These are phyloP conservation scores for Caracal caracal DNA, from an alignment of 2,113 vertebrate species.

Conservation along the genomic window DNA sequence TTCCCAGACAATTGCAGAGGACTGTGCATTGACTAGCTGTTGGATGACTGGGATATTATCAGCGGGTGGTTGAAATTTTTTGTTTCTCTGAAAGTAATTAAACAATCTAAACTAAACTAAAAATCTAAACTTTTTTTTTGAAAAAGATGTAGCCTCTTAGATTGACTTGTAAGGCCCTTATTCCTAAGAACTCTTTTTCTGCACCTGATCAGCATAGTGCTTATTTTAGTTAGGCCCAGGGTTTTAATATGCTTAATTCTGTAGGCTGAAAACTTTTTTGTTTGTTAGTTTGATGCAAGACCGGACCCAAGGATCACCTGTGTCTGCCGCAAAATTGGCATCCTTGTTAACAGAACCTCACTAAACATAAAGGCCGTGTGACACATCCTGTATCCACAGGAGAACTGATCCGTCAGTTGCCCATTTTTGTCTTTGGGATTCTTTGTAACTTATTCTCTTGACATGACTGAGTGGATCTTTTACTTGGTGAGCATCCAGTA, in stretches of 20 bases:
- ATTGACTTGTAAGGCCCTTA: background rate
- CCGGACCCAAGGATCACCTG: background rate
- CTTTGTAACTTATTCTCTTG: background rate
- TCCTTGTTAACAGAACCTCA: background rate
- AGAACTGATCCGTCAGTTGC: background rate
- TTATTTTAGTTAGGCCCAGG: background rate
- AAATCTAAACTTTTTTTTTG: background rate
- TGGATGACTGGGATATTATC: conserved; percentile 40
- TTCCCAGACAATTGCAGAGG: conserved; percentile 75
- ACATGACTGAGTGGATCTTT: background rate
- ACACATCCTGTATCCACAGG: background rate
- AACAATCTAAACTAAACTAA: conserved; percentile 56
- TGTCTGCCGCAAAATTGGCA: background rate
- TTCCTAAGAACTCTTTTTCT: background rate
- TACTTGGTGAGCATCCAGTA: background rate
- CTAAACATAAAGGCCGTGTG: background rate
- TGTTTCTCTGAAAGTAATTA: conserved; percentile 60
- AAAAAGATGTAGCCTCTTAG: background rate
- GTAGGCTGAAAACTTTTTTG: background rate
- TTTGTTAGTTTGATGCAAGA: background rate
- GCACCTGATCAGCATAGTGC: background rate
- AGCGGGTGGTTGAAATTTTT: conserved; percentile 10
- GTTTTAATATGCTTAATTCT: conserved; percentile 13
- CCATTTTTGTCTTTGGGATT: background rate
- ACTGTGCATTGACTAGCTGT: background rate